Base-by-base conservation (phyloP, 2,888 invertebrate species). In the Latrodectus elegans region DNA sequence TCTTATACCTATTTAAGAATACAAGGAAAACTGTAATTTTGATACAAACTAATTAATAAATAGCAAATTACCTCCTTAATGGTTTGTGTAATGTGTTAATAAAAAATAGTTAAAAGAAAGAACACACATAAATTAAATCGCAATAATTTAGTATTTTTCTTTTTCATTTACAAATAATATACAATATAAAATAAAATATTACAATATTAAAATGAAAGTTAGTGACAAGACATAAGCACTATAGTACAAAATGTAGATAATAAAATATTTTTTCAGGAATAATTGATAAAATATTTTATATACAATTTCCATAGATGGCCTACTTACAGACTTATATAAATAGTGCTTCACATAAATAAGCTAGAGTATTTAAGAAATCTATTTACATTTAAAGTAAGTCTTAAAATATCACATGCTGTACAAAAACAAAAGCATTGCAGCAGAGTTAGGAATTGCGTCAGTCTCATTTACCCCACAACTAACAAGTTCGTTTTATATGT, bases 371-470 rank as follows among this genome's bases (percentile, higher is more conserved):
- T 72, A 80, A 60, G 67, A 17, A 67, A 38, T 73, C 68, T 55
- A 81, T 74, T 22, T 73, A 52, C 52, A 52, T 53, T 55, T n/a
- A 60, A 74, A 53, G 9, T 67, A 74, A 74, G 49, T 55, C 17
- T 81, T 53, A 60, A 82, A 82, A 75, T 82, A 82, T 82, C 82
- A 82, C 82, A 82, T 82, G 75, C 74, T 60, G 60, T 70, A 75
- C 11, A 70, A 80, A 70, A 82, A 26, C 74, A 81, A 64, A 80
- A 74, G 81, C 81, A 22, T 60, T 60, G 60, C 60, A 60, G 60
- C 60, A 12, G n/a, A 60, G 74, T 82, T 74, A 82, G 68, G 74
- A 60, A 82, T 60, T 60, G 8, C 60, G 12, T 12, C 60, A 60
- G 60, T 60, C 60, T 15, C 15, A 2, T 55, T 60, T 15, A 14